Base-by-base conservation (phyloP, 2,888 invertebrate genomes). In the Sminthurinus aureus region DNA sequence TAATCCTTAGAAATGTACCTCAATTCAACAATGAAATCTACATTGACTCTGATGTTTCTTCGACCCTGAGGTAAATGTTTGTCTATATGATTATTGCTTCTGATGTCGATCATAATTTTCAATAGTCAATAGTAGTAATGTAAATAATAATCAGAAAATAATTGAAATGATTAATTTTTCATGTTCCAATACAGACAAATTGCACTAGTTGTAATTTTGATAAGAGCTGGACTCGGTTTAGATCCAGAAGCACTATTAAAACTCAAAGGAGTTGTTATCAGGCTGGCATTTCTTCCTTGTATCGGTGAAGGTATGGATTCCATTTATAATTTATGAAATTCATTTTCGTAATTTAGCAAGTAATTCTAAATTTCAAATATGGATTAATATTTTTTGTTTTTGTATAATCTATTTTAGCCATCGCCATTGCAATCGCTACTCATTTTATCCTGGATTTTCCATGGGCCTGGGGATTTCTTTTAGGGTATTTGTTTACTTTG, bases 181-280 rank as follows among this genome's bases (percentile, higher is more conserved):
- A 26, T 76, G 51, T 76, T 24, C 2, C 20, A 20, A 76, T n/a
- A 13, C 89, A 93, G 94, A 89, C 92, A 92, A 89, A 90, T 93
- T 87, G 94, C 94, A 4, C 90, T 94, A 88, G 92, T 93, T 13
- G 92, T 94, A 86, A 94, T 94, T 83, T 91, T 94, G 90, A 90
- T 93, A 20, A 90, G 93, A 85, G 94, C 94, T 80, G 94, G 94
- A 0, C 90, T 94, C 22, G 93, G 93, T 0, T 90, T 94, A 24
- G 93, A 94, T 89, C 92, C 93, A 0, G 90, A 89, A 66, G 92
- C 93, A 0, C 90, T 94, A 84, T 91, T 91, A 85, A 91, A 91
- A 83, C 90, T 94, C 67, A 92, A 92, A 88, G 89, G 91, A 58
- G 91, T 92, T 89, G 91, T 92, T 24, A 86, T 93, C 64, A 90